These are phyloP conservation scores for Microctenopoma stevenorrisi DNA, from an alignment of 2,797 vertebrate genomes.

Conservation along the genomic window DNA sequence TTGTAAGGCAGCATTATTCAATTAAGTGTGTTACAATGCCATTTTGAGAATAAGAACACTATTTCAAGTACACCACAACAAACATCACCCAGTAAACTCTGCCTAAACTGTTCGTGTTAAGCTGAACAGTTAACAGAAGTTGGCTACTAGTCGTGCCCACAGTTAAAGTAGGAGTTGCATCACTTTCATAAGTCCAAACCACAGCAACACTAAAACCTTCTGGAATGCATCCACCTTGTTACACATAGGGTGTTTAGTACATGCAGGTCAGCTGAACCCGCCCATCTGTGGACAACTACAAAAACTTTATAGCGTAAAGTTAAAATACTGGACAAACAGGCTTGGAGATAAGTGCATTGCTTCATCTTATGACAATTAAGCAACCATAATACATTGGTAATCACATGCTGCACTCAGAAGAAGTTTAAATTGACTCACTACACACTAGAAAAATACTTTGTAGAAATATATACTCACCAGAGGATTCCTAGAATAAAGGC, in stretches of 20 bases:
- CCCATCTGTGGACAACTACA: neutral
- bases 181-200: slow-evolving; percentile 60
- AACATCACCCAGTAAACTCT: slow-evolving; percentile 35
- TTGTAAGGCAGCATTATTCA: slow-evolving; percentile 34
- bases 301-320: slow-evolving; percentile 29
- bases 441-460: slow-evolving; percentile 38
- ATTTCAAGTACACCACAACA: slow-evolving; percentile 49
- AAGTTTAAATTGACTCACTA: slow-evolving; percentile 9
- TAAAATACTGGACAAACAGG: slow-evolving; percentile 33
- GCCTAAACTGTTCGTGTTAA: slow-evolving; percentile 42
- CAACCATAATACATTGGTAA: slow-evolving; percentile 15
- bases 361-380: slow-evolving; percentile 14
- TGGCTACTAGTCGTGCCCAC: slow-evolving; percentile 60
- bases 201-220: slow-evolving; percentile 52
- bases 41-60: slow-evolving; percentile 38
- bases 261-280: slow-evolving; percentile 23
- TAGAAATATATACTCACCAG: slow-evolving; percentile 69
- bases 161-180: slow-evolving; percentile 59
- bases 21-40: slow-evolving; percentile 44
- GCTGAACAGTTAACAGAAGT: slow-evolving; percentile 63
- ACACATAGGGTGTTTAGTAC: slow-evolving; percentile 33
- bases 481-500: slow-evolving; percentile 49
- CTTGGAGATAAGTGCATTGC: slow-evolving; percentile 21
- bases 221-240: slow-evolving; percentile 41
- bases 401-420: slow-evolving; percentile 26